Evolutionary conservation across 2,113 vertebrate species (phyloP).

Genomic region (Oreochromis niloticus): DNA sequence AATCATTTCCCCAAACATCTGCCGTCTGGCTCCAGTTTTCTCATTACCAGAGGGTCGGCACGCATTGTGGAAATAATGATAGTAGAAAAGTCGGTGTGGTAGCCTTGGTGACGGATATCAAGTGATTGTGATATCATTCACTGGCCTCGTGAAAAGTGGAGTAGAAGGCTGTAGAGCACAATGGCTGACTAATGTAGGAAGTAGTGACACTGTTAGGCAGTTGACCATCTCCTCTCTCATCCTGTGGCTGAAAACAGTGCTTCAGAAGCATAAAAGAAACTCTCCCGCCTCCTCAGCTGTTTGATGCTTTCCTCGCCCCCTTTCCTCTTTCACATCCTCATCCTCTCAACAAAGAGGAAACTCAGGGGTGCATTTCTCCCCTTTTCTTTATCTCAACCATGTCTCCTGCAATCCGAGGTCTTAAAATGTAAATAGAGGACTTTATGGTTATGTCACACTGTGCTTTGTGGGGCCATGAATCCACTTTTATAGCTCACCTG

Average conservation of each 20-base stretch:
- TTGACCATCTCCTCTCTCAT: constrained; percentile 16
- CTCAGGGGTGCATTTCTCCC: constrained; percentile 6
- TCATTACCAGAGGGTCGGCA: constrained; percentile 31
- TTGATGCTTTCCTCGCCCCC: constrained; percentile 30
- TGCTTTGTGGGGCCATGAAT: not conserved
- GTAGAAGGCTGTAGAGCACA: not conserved
- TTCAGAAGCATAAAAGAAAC: not conserved
- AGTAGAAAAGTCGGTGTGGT: not conserved
- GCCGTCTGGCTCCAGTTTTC: constrained; percentile 43
- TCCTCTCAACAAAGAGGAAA: constrained; percentile 20
- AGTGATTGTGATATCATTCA: constrained; percentile 3
- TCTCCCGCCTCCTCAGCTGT: not conserved
- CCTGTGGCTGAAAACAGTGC: not conserved
- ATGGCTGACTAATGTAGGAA: not conserved
- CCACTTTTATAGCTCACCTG: not conserved
- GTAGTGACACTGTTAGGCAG: not conserved
- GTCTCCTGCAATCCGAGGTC: not conserved
- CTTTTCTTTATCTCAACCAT: not conserved
- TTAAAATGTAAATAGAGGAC: not conserved
- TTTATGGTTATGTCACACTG: not conserved
- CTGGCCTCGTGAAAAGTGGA: not conserved
- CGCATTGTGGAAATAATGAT: constrained; percentile 49
- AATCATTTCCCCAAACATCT: constrained; percentile 55
- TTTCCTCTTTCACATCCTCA: constrained; percentile 44
- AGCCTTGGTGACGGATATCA: not conserved